A percentile compares a stretch with the other conserved stretches of the same genome.
These are phyloP conservation scores for Choristoneura fumiferana DNA, from an alignment of 1,140 invertebrate genomes.

Conservation along the genomic window DNA sequence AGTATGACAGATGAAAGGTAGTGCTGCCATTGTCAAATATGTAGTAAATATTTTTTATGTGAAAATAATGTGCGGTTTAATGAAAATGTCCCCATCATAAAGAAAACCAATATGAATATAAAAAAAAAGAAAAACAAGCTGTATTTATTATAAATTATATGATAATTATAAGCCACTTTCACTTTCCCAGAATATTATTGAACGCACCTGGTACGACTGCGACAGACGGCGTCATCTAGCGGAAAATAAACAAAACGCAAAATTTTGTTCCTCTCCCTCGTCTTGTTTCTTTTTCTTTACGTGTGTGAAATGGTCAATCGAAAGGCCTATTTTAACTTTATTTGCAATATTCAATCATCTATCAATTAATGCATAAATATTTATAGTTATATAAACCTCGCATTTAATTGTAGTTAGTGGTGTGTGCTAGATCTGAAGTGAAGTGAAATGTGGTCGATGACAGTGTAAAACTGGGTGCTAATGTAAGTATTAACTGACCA, in stretches of 20 bases:
- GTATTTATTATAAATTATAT: no score
- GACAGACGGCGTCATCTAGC: constrained; percentile 45
- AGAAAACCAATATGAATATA: no score
- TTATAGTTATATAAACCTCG: constrained; percentile 35
- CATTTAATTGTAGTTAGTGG: constrained; percentile 46
- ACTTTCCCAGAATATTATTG: constrained; percentile 6
- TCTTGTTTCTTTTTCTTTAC: constrained; percentile 63
- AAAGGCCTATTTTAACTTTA: constrained; percentile 51
- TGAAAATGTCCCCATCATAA: no score
- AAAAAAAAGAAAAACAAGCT: no score
- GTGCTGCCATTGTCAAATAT: no score
- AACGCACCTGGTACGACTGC: constrained; percentile 10
- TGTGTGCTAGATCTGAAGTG: constrained; percentile 53
- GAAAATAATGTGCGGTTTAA: no score
- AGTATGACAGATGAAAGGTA: no score
- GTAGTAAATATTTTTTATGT: no score
- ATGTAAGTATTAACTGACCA: constrained; percentile 69
- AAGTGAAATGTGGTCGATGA: constrained; percentile 75
- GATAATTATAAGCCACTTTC: not conserved
- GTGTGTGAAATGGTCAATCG: constrained; percentile 50
- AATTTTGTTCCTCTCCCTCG: constrained; percentile 44
- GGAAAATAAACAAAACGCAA: constrained; percentile 21
- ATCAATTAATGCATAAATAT: constrained; percentile 24
- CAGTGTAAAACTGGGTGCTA: constrained; percentile 69
- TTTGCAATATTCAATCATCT: constrained; percentile 42